Evolutionary conservation across 2,888 invertebrate species (phyloP).

Genomic region (Cantharis rufa): DNA sequence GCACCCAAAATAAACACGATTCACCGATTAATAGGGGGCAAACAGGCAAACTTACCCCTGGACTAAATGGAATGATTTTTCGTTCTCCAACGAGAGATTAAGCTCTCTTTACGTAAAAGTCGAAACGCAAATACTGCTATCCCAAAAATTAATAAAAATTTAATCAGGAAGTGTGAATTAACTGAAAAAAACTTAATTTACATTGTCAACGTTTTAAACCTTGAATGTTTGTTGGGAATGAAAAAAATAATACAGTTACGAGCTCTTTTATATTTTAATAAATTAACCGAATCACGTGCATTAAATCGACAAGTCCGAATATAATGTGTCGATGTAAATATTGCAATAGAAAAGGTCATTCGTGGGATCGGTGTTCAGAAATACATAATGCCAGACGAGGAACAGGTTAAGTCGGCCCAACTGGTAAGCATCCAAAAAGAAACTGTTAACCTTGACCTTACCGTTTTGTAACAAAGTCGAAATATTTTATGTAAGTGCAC

Average conservation of each 20-base stretch:
- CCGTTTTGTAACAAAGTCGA: neutral
- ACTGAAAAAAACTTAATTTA: neutral
- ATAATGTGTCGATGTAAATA: too few relatives aligned
- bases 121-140: neutral
- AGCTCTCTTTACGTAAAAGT: neutral
- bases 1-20: neutral
- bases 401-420: constrained; percentile 22
- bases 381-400: constrained; percentile 6
- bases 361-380: neutral
- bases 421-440: constrained; percentile 1
- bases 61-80: neutral
- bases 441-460: neutral
- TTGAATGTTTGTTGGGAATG: neutral
- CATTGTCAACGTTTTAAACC: neutral
- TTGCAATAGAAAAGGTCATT: neutral
- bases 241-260: neutral
- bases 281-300: neutral
- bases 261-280: neutral
- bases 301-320: neutral
- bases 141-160: neutral
- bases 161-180: neutral
- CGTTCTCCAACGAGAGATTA: neutral
- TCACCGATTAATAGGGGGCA: neutral
- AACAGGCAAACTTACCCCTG: neutral
- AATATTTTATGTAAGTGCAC: neutral